A percentile compares a stretch with the other conserved stretches of the same genome.
Conservation (phyloP, 2,113 vertebrate genomes). For the Sebastes schlegelii region DNA sequence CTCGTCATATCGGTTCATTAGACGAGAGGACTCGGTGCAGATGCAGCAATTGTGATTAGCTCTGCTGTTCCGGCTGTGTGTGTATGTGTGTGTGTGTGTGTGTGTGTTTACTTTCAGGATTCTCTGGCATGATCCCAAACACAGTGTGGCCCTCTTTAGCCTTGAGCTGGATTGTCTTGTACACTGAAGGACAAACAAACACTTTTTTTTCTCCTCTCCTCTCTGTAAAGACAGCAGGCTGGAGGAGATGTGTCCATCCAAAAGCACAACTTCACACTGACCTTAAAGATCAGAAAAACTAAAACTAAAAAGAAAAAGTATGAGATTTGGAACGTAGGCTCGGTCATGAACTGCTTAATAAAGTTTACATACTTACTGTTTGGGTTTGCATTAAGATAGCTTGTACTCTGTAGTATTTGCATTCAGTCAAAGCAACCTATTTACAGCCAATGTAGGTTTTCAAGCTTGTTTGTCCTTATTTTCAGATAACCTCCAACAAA, state of each 20-base stretch:
- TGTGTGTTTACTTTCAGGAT: neutral
- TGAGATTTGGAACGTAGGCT: too few species aligned
- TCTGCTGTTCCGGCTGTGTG: neutral
- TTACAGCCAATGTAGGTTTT: neutral
- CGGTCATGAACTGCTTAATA: neutral
- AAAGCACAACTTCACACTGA: neutral
- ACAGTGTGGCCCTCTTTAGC: neutral
- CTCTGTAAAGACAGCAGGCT: neutral
- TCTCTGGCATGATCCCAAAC: constrained; percentile 29
- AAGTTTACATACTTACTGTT: too few species aligned
- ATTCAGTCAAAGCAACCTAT: constrained; percentile 5
- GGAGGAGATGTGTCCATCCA: constrained; percentile 7
- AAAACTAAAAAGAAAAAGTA: too few species aligned
- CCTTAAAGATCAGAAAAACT: too few species aligned
- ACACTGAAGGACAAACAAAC: constrained; percentile 43
- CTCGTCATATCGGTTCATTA: constrained; percentile 48
- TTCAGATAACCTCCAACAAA: constrained; percentile 32
- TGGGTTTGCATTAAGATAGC: neutral
- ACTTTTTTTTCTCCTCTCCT: neutral
- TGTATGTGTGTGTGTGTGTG: constrained; percentile 6
- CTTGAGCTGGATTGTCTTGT: constrained; percentile 4
- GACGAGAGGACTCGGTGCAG: constrained; percentile 19
- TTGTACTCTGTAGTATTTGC: neutral
- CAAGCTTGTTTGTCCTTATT: neutral
- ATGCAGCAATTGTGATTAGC: constrained; percentile 43